Evolutionary conservation across 2,797 vertebrate genomes (phyloP).

Genomic region (Pempheris klunzingeri): DNA sequence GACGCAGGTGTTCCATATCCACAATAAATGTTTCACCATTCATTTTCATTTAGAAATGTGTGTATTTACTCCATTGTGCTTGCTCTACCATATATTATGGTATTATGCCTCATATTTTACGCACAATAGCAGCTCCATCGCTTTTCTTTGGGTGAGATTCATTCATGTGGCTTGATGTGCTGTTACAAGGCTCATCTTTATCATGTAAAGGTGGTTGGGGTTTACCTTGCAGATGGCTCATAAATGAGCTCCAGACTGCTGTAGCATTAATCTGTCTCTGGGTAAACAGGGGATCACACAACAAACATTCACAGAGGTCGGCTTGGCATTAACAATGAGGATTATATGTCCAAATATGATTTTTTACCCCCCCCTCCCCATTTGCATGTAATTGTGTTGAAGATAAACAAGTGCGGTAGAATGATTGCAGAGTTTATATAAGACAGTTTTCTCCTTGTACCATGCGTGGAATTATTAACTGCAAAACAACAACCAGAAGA

Average conservation of each 20-base stretch:
- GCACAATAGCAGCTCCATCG: conserved; percentile 43
- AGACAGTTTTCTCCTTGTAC: background rate
- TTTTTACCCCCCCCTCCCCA: background rate
- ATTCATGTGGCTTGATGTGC: conserved; percentile 64
- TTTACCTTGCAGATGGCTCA: conserved; percentile 58
- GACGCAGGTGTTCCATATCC: conserved; percentile 43
- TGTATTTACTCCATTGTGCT: conserved; percentile 27
- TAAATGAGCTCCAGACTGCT: conserved; percentile 53
- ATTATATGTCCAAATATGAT: conserved; percentile 50
- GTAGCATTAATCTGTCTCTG: conserved; percentile 43
- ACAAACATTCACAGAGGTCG: conserved; percentile 42
- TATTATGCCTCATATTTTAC: conserved; percentile 54
- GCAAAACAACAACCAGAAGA: too few species aligned
- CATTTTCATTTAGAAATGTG: conserved; percentile 32
- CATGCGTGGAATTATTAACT: background rate
- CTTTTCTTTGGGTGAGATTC: conserved; percentile 30
- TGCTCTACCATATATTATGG: conserved; percentile 10
- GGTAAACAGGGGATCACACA: conserved; percentile 32
- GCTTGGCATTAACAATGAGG: conserved; percentile 23
- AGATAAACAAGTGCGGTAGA: background rate
- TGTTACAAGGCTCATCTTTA: conserved; percentile 55
- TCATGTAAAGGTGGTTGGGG: conserved; percentile 63
- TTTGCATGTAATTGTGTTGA: conserved; percentile 36
- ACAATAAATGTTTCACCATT: conserved; percentile 39
- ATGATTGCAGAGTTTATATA: conserved; percentile 9